A percentile compares a stretch with the other conserved stretches of the same genome.
Evolutionary conservation across 2,797 vertebrate species (phyloP).

Genomic region (Stomatorhinus walkeri): DNA sequence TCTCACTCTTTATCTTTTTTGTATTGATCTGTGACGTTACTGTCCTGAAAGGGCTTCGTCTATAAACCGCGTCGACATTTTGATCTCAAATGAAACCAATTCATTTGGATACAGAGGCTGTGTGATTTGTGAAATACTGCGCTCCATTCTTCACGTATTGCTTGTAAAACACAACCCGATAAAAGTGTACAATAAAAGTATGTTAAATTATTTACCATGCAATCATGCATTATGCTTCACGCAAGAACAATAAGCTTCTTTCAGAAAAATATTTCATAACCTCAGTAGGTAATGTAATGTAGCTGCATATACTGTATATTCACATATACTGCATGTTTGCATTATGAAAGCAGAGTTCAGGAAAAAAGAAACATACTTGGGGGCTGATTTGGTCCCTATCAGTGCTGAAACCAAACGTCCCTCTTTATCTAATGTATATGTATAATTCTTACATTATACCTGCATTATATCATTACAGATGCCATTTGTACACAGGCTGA

Average conservation of each 20-base stretch:
- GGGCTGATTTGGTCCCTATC: background rate
- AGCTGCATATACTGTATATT: background rate
- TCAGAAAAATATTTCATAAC: background rate
- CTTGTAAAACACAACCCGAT: background rate
- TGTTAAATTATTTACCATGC: background rate
- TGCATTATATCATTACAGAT: background rate
- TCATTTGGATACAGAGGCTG: background rate
- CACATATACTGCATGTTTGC: background rate
- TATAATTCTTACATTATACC: background rate
- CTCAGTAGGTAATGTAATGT: background rate
- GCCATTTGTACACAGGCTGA: background rate
- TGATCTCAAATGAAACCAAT: background rate
- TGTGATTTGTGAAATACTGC: background rate
- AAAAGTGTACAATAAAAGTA: background rate
- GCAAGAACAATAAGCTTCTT: background rate
- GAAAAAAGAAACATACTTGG: background rate
- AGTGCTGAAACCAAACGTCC: background rate
- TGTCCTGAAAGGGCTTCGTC: background rate
- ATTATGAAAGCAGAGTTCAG: background rate
- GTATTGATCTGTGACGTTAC: background rate
- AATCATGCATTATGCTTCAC: background rate
- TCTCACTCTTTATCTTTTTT: background rate
- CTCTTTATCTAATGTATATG: background rate
- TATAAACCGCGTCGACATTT: background rate
- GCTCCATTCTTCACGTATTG: background rate